Base-by-base conservation (phyloP, 2,797 vertebrate genomes). In the Mycteria americana region DNA sequence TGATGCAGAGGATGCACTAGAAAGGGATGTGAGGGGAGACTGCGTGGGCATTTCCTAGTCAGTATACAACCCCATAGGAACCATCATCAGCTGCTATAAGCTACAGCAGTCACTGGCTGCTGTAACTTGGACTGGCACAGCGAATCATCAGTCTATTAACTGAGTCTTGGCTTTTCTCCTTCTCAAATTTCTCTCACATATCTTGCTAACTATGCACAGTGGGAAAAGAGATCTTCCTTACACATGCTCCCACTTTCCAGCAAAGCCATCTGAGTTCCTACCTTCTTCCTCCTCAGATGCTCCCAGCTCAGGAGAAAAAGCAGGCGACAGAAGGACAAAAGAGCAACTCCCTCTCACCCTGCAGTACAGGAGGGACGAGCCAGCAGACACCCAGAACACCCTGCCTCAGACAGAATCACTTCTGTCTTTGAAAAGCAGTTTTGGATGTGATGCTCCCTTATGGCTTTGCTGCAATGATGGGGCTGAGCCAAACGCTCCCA, bases 401-500 rank as follows among this genome's bases (percentile, higher is more conserved):
- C 53, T 16, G 25, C 75, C 78, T 88, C 62, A 64, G 33, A 59
- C 31, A 67, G 53, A 89, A 60, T 23, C 33, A 57, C 33, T 89
- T 86, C 57, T 37, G 25, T 51, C 70, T 86, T 60, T 25, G 27
- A 53, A 79, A 87, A 68, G 43, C 59, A 72, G 37, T 35, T 72
- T 37, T 68, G 81, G 72, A 88, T 50, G 54, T 2, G 28, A 93
- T 62, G 75, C 43, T 94, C 25, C 75, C 64, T 77, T 68, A 62
- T 0, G n/a, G 64, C 27, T 91, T 68, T 68, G 41, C 67, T 93
- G 80, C 24, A 45, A 27, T 13, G 14, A 65, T 31, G 53, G 75
- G 33, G 46, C 50, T 80, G 80, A 95, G 92, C 78, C 90, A 96
- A 95, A 77, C 24, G 56, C 31, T 89, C 65, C 64, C 78, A 85